Conservation (phyloP, 2,113 vertebrate species). For the Perca fluviatilis region DNA sequence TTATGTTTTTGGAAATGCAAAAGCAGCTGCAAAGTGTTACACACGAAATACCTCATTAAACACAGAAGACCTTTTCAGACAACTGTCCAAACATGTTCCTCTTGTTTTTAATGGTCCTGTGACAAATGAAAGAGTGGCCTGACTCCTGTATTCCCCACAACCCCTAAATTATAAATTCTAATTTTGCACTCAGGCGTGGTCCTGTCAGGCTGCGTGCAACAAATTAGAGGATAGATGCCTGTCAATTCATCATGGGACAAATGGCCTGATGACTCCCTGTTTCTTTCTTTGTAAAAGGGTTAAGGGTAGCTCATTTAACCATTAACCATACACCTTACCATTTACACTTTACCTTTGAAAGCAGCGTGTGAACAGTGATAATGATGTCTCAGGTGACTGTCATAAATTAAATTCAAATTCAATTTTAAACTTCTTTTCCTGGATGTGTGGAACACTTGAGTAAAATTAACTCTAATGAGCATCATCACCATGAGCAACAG, state of each 20-base stretch:
- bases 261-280: conserved; percentile 15
- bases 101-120: conserved; percentile 52
- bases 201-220: conserved; percentile 46
- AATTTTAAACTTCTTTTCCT: conserved; percentile 7
- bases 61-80: conserved; percentile 10
- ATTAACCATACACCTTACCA: no score
- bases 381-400: conserved; percentile 9
- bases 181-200: conserved; percentile 74
- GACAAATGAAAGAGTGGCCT: conserved; percentile 48
- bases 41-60: conserved; percentile 24
- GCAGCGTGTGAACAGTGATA: neutral
- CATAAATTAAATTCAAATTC: conserved; percentile 32
- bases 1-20: neutral
- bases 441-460: conserved; percentile 41
- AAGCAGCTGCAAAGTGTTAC: conserved; percentile 5
- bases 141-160: conserved; percentile 50
- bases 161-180: conserved; percentile 75
- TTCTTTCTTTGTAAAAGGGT: conserved; percentile 10
- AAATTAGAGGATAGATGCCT: conserved; percentile 72
- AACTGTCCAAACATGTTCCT: conserved; percentile 48
- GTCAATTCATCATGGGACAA: conserved; percentile 52
- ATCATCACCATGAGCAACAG: conserved; percentile 28
- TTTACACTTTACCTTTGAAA: neutral
- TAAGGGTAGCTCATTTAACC: neutral
- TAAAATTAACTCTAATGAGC: conserved; percentile 49